Base-by-base conservation (phyloP, 2,888 invertebrate species). In the Xanthorhoe spadicearia region DNA sequence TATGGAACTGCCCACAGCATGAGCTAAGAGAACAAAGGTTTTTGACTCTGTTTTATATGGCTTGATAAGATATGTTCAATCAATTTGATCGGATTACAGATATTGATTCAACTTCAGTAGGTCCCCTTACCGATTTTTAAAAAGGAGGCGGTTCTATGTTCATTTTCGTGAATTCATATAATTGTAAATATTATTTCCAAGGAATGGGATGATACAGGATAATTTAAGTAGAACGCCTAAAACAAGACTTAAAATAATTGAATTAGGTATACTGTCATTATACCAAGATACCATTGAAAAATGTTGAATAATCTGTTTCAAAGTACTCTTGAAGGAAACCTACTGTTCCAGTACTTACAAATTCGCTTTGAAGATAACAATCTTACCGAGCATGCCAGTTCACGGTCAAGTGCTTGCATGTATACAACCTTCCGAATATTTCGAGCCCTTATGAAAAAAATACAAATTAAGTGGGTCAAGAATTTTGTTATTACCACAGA, bases 361-460 rank as follows among this genome's bases (percentile, higher is more conserved):
- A 23, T 8, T 59, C 18, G 62, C 55, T 18, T 59, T 60, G 62
- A 66, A 66, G 59, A 59, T 66, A 28, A 58, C 50, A 59, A 62
- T 62, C 52, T 48, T 51, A 52, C 43, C 13, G 18, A 53, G 28
- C 43, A 18, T 9, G 38, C 35, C 49, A 13, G 28, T 57, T 62
- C 66, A 67, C 19, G 67, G 63, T 63, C 60, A 60, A 63, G 60
- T 52, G n/a, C 60, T 52, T 52, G 17, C 35, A 55, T 23, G 32
- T 35, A 32, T 50, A 52, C 32, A 17, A 55, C 66, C 55, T 67
- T 63, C 56, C 9, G 10, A 60, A 13, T 48, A 55, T 49, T 58
- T 53, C 15, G 52, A 59, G 55, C 62, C 51, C 56, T 48, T 60
- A 67, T 55, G 63, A 63, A 63, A 62, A n/a, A 56, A 17, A 48